Conservation (phyloP, 2,888 invertebrate species). For the Malthinus seriepunctatus region DNA sequence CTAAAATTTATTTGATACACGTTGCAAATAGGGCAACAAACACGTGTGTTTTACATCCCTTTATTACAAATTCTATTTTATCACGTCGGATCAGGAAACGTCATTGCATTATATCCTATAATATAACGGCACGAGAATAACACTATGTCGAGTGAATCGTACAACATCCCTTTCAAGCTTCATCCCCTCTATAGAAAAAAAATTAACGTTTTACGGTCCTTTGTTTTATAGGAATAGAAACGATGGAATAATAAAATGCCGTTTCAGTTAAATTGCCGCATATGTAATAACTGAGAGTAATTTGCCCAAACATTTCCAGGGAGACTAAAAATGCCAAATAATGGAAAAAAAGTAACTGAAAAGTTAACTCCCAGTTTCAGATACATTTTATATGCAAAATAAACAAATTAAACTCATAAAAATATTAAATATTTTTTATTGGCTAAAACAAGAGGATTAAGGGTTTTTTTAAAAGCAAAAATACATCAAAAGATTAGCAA, state of each 20-base stretch:
- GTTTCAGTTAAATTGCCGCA: conserved; percentile 12
- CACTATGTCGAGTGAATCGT: neutral
- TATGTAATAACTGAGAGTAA: conserved; percentile 10
- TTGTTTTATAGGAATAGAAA: conserved; percentile 2
- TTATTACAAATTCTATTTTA: conserved; percentile 4
- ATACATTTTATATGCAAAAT: too few relatives aligned
- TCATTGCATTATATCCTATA: conserved; percentile 6
- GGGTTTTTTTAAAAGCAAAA: too few relatives aligned
- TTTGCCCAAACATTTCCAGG: neutral
- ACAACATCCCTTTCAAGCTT: neutral
- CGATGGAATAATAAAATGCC: conserved; percentile 8
- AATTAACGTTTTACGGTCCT: conserved; percentile 4
- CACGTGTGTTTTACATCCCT: conserved; percentile 5
- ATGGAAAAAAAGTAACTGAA: conserved; percentile 9
- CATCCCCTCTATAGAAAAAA: conserved; percentile 2
- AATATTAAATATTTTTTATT: too few relatives aligned
- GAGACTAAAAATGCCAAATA: conserved; percentile 3
- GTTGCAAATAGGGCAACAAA: neutral
- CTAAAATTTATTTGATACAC: neutral
- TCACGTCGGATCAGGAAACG: conserved; percentile 6
- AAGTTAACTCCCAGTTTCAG: conserved; percentile 6
- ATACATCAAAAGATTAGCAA: too few relatives aligned
- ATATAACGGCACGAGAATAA: conserved; percentile 5
- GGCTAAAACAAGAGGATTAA: too few relatives aligned
- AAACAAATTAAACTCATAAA: too few relatives aligned